Conservation (phyloP, 2,797 vertebrate genomes). For the Psittacula echo region DNA sequence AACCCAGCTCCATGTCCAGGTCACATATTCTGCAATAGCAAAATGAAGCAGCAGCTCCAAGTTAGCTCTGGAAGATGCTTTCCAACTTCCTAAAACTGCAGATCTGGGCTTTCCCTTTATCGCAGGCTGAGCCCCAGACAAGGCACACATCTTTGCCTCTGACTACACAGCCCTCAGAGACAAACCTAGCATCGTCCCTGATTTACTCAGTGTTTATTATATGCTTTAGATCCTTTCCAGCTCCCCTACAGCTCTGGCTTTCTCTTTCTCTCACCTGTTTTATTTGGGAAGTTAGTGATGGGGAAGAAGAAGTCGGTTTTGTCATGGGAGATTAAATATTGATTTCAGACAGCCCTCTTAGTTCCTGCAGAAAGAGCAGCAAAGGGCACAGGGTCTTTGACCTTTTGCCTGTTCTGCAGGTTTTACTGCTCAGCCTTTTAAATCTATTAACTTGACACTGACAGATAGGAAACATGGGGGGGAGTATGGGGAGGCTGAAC, state of each 20-base stretch:
- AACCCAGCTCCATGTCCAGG: neutral
- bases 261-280: neutral
- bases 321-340: neutral
- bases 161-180: neutral
- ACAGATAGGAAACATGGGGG: neutral
- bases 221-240: neutral
- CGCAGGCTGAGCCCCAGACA: neutral
- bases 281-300: neutral
- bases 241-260: neutral
- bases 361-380: neutral
- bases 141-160: fast-evolving
- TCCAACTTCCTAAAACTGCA: neutral
- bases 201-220: neutral
- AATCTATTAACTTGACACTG: neutral
- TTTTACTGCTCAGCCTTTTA: constrained; percentile 3
- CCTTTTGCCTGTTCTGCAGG: neutral
- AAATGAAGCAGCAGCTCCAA: neutral
- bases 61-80: neutral
- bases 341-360: neutral
- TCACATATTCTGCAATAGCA: neutral
- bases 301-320: neutral
- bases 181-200: neutral
- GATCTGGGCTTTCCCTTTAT: neutral
- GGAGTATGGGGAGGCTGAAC: neutral
- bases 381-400: neutral